Base-by-base conservation (phyloP, 2,888 invertebrate species). In the Exephanes ischioxanthus region DNA sequence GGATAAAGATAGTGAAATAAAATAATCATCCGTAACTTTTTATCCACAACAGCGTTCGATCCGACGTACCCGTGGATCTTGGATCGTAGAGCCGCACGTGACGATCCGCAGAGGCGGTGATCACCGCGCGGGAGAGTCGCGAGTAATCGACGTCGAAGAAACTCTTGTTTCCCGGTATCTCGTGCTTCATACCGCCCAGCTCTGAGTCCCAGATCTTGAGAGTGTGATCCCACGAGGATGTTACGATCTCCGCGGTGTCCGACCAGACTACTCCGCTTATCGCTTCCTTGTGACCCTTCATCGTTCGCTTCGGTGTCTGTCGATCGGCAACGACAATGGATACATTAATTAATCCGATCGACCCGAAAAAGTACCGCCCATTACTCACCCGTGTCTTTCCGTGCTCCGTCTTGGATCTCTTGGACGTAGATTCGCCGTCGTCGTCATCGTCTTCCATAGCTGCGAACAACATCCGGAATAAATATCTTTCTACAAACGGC, bases 181-280 rank as follows among this genome's bases (percentile, higher is more conserved):
- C 97, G 63, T 96, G 96, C 93, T 97, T 98, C 66, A 98, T 96
- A 53, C 97, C 97, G 71, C 97, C 97, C 70, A 97, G 94, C 91
- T 98, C 97, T 66, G 97, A 95, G 94, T 99, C 99, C 99, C 99
- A 99, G 9, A 99, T 93, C 93, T 98, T 97, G 19, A 99, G 95
- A 0, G 99, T 97, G 93, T 99, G 99, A 95, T 99, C 99, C 98
- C 98, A 99, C 0, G 99, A 98, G 76, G 97, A 96, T 0, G 99
- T 98, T 9, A 98, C 95, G 2, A 99, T 94, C 86, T 97, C 97
- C 87, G 96, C 95, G 80, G 95, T 95, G 89, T 97, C 97, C 90
- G 97, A 96, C 99, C 99, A 99, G 78, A 96, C 95, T 0, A 97
- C 96, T 0, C 97, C 96, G 0, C 98, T 97, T 22, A 99, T 96